These are phyloP conservation scores for Microplitis mediator DNA, from an alignment of 1,140 invertebrate species.

Conservation along the genomic window DNA sequence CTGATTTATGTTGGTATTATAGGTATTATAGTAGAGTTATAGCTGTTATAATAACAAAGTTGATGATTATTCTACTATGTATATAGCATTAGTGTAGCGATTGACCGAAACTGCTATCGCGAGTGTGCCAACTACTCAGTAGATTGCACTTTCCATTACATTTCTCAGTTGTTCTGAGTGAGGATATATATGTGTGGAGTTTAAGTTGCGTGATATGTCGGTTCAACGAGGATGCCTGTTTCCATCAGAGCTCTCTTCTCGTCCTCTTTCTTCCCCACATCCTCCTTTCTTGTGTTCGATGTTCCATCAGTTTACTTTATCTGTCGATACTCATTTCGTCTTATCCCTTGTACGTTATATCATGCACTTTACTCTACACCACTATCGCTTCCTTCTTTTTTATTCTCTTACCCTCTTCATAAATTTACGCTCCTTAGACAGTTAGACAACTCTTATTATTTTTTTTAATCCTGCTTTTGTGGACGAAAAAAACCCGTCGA, in stretches of 20 bases:
- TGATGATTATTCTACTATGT: too few species aligned
- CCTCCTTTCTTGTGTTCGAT: neutral
- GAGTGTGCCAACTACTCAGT: slow-evolving; percentile 33
- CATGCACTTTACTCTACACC: slow-evolving; percentile 9
- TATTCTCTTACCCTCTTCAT: slow-evolving; percentile 2
- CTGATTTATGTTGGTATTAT: too few species aligned
- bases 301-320: slow-evolving; percentile 18
- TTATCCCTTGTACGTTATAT: neutral
- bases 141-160: slow-evolving; percentile 42
- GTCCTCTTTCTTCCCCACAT: neutral
- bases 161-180: slow-evolving; percentile 27
- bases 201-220: too few species aligned
- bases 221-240: too few species aligned
- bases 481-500: too few species aligned
- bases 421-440: neutral
- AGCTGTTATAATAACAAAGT: too few species aligned
- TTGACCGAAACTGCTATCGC: slow-evolving; percentile 36
- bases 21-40: too few species aligned
- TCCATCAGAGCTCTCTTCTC: too few species aligned
- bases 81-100: slow-evolving; percentile 19
- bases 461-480: too few species aligned
- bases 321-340: slow-evolving; percentile 9
- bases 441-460: neutral
- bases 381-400: neutral
- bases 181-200: too few species aligned